Percentiles rank a stretch among this genome's conserved stretches.
Evolutionary conservation across 2,888 invertebrate species (phyloP).

Genomic region (Drosophila nigricruria): DNA sequence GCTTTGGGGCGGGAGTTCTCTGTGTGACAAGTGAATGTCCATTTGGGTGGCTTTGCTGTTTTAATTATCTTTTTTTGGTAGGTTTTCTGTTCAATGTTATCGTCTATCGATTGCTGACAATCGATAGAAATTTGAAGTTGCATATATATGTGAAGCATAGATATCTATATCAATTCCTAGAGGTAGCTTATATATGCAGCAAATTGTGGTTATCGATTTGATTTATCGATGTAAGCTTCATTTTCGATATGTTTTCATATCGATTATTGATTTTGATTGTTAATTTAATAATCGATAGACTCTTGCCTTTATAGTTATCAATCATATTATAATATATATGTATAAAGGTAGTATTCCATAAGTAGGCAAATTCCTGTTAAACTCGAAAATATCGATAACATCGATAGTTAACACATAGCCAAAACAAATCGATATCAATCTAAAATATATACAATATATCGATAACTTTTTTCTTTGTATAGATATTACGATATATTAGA

Average conservation of each 20-base stretch:
- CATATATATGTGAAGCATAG: background rate
- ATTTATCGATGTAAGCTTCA: background rate
- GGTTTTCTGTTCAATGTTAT: background rate
- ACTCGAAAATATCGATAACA: background rate
- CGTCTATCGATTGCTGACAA: background rate
- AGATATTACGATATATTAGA: no score
- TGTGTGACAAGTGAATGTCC: background rate
- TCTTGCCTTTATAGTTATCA: background rate
- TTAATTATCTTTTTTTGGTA: background rate
- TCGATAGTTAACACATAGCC: no score
- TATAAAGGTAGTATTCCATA: background rate
- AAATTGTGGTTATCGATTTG: background rate
- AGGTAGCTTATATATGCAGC: background rate
- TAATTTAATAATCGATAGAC: background rate
- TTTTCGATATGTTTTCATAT: background rate
- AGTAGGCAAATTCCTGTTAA: no score
- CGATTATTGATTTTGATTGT: background rate
- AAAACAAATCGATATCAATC: background rate
- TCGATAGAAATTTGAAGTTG: background rate
- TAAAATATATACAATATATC: background rate
- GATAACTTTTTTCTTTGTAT: background rate
- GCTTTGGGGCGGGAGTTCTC: background rate
- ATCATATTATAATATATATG: background rate
- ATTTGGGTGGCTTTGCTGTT: background rate
- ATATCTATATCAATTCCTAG: background rate